A percentile compares a stretch with the other conserved stretches of the same genome.
Evolutionary conservation across 2,797 vertebrate genomes (phyloP).

Genomic region (Vespertilio murinus): DNA sequence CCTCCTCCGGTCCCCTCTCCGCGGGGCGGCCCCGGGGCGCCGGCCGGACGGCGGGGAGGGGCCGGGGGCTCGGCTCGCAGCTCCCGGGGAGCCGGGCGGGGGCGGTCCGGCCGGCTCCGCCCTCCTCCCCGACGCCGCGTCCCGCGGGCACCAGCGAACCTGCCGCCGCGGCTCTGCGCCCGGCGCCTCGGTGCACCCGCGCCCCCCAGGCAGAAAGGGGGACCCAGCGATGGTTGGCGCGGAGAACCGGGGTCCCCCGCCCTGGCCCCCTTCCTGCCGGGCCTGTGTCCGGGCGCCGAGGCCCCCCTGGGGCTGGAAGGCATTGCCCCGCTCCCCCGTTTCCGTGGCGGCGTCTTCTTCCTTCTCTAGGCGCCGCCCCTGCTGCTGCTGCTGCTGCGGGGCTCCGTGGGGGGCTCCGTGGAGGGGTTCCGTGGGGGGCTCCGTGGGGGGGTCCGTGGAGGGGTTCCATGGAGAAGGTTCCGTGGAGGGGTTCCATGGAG

Average conservation of each 20-base stretch:
- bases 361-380: neutral
- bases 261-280: neutral
- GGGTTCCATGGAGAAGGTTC: too few species aligned
- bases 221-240: neutral
- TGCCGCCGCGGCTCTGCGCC: neutral
- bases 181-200: neutral
- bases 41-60: neutral
- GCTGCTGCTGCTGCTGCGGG: too few species aligned
- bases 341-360: neutral
- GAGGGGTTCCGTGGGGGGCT: too few species aligned
- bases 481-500: too few species aligned
- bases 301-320: neutral
- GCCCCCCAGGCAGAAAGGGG: neutral
- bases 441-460: too few species aligned
- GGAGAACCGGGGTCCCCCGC: neutral
- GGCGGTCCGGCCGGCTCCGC: neutral
- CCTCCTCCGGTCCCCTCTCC: neutral
- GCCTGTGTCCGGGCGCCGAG: neutral
- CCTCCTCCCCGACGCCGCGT: neutral
- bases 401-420: too few species aligned
- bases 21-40: neutral
- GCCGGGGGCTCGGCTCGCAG: neutral
- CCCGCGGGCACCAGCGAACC: fast-evolving
- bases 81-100: slow-evolving; percentile 50
- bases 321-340: neutral